phyloP scores from a whole-genome alignment of 2,888 invertebrate species.

The Limnephilus rhombicus region DNA sequence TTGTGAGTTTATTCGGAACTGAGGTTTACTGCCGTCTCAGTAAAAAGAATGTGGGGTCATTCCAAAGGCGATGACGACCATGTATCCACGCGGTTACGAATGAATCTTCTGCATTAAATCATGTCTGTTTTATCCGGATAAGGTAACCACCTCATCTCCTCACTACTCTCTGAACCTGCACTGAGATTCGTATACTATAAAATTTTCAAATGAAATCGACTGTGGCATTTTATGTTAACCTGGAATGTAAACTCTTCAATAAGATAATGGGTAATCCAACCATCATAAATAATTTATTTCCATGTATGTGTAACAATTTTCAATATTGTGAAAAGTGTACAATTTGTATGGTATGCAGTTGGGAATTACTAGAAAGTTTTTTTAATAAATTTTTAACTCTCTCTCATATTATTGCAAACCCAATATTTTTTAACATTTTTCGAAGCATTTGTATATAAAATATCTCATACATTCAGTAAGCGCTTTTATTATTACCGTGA shows the following conservation, averaged over 20 bases:
- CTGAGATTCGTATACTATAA: background rate
- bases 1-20: background rate
- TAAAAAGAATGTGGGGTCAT: constrained; percentile 78
- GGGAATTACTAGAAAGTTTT: too few relatives aligned
- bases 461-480: too few relatives aligned
- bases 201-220: background rate
- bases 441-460: background rate
- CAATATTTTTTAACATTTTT: background rate
- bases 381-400: too few relatives aligned
- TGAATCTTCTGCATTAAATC: constrained; percentile 72
- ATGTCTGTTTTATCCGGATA: constrained; percentile 68
- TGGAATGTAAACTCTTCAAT: background rate
- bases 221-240: background rate
- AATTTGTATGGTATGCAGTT: too few relatives aligned
- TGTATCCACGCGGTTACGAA: constrained; percentile 71
- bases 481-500: too few relatives aligned
- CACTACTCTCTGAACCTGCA: background rate
- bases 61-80: constrained; percentile 75
- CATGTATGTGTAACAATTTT: too few relatives aligned
- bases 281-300: too few relatives aligned
- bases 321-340: too few relatives aligned
- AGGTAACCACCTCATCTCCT: background rate
- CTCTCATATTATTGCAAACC: background rate
- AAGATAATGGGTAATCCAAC: too few relatives aligned
- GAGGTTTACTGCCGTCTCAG: constrained; percentile 55